These are phyloP conservation scores for Channallabes apus DNA, from an alignment of 2,797 vertebrate species.

Conservation along the genomic window DNA sequence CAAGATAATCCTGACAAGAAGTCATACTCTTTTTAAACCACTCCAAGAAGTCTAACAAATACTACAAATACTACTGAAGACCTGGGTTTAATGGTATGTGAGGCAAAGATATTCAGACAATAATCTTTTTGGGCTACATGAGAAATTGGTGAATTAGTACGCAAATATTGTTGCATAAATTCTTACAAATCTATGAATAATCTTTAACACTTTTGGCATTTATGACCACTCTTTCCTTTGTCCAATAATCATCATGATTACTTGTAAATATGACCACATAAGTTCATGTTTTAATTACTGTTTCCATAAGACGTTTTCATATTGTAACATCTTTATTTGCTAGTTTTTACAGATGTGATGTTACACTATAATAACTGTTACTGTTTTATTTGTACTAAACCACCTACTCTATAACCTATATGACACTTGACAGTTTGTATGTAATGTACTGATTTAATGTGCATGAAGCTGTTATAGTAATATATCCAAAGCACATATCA, in stretches of 20 bases:
- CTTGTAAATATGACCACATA: not conserved
- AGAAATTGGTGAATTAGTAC: not conserved
- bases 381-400: constrained; percentile 27
- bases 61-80: not conserved
- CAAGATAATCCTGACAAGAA: not conserved
- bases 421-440: constrained; percentile 39
- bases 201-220: not conserved
- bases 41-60: not conserved
- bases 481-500: constrained; percentile 44
- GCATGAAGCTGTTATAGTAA: constrained; percentile 53
- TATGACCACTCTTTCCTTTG: not conserved
- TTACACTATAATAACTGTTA: constrained; percentile 16
- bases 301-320: not conserved
- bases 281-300: not conserved
- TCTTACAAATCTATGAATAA: not conserved
- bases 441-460: constrained; percentile 45
- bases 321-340: constrained; percentile 1
- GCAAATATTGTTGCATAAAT: not conserved
- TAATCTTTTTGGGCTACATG: not conserved
- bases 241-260: constrained; percentile 1
- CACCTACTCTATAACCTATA: constrained; percentile 27
- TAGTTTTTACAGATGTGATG: constrained; percentile 9
- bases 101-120: not conserved
- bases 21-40: not conserved
- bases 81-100: not conserved